phyloP scores from a whole-genome alignment of 2,113 vertebrate species.

The Fukomys damarensis region DNA sequence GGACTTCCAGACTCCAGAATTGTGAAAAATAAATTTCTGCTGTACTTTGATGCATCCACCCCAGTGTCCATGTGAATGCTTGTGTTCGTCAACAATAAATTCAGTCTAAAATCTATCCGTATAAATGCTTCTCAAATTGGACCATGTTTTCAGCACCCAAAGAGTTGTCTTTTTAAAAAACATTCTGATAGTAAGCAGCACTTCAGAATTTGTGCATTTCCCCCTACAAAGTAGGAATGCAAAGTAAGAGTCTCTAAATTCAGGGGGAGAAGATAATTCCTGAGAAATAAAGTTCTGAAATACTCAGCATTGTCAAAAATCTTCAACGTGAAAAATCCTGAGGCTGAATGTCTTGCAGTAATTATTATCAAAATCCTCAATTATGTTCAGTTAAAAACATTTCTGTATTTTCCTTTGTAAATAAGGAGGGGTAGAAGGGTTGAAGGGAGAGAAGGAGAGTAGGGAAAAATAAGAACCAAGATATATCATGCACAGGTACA shows the following conservation, averaged over 20 bases:
- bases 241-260: not conserved
- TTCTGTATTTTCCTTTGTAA: not conserved
- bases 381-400: not conserved
- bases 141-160: not conserved
- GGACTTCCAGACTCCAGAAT: not conserved
- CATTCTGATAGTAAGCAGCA: not conserved
- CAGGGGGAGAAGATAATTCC: not conserved
- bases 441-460: too few relatives aligned
- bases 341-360: not conserved
- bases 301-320: not conserved
- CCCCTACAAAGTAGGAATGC: not conserved
- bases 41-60: not conserved
- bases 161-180: not conserved
- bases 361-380: not conserved
- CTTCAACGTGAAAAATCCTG: not conserved
- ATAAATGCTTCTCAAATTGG: not conserved
- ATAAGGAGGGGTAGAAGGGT: too few relatives aligned
- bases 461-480: too few relatives aligned
- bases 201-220: not conserved
- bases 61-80: not conserved
- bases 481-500: too few relatives aligned
- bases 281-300: constrained; percentile 20
- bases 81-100: not conserved
- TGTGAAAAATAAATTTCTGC: not conserved
- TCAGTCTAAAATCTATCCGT: not conserved